Evolutionary conservation across 2,113 vertebrate species (phyloP).

Genomic region (Tragulus kanchil): DNA sequence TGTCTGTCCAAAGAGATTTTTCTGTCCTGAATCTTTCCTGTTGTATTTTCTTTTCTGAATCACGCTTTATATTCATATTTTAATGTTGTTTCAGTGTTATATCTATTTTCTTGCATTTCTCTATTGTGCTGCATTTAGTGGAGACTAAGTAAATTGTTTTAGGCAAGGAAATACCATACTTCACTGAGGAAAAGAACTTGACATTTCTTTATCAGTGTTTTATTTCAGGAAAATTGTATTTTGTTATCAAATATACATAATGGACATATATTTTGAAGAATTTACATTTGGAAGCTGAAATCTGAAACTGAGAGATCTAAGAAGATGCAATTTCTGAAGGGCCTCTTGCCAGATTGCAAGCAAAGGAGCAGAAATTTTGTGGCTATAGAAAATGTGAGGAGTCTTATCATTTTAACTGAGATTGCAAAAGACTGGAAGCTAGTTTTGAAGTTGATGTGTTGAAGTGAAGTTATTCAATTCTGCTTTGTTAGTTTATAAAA

Average conservation of each 20-base stretch:
- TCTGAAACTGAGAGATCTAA: neutral
- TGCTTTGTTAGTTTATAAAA: conserved; percentile 20
- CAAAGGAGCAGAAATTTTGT: neutral
- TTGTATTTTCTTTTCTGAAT: conserved; percentile 8
- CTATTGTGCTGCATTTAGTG: neutral
- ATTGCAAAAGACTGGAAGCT: neutral
- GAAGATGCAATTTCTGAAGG: neutral
- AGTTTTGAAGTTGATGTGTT: neutral
- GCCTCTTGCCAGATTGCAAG: neutral
- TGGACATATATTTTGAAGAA: conserved; percentile 1
- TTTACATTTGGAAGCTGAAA: neutral
- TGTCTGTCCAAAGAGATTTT: neutral
- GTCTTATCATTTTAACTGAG: neutral
- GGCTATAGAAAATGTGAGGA: neutral
- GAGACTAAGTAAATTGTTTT: neutral
- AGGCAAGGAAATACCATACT: neutral
- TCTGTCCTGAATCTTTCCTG: neutral
- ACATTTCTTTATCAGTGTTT: neutral
- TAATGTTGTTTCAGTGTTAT: neutral
- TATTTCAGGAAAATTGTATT: conserved; percentile 44
- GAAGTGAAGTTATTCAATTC: neutral
- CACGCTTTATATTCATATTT: neutral
- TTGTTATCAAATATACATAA: neutral
- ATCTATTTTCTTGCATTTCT: neutral
- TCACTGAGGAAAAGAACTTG: neutral